Evolutionary conservation across 2,797 vertebrate genomes (phyloP).

Genomic region (Falco peregrinus): DNA sequence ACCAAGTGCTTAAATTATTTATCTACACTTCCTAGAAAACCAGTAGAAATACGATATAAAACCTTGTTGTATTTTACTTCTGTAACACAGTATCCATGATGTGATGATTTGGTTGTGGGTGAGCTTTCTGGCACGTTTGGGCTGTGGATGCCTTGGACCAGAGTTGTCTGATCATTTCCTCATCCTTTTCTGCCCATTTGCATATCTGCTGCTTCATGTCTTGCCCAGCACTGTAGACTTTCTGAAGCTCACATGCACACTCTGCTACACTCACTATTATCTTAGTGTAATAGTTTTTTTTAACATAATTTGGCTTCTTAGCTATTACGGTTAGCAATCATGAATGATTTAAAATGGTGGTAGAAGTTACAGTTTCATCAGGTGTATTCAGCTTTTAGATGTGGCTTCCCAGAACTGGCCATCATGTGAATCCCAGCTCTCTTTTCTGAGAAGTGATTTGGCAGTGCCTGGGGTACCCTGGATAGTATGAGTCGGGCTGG

Average conservation of each 20-base stretch:
- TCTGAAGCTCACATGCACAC: background rate
- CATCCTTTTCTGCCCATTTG: background rate
- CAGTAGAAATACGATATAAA: background rate
- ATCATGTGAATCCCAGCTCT: background rate
- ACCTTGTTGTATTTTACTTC: background rate
- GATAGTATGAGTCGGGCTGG: background rate
- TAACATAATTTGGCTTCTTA: background rate
- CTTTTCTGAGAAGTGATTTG: background rate
- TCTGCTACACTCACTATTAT: background rate
- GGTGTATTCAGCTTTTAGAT: background rate
- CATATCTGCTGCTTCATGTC: background rate
- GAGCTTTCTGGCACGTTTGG: rapidly evolving
- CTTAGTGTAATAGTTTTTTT: background rate
- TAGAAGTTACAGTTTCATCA: background rate
- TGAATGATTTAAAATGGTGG: background rate
- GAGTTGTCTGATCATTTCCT: background rate
- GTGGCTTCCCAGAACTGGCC: background rate
- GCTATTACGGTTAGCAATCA: background rate
- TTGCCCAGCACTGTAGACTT: background rate
- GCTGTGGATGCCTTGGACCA: background rate
- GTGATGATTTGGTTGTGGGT: background rate
- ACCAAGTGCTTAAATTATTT: background rate
- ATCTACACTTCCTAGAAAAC: background rate
- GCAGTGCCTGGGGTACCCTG: background rate
- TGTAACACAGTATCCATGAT: background rate